Conservation (phyloP, 2,888 invertebrate genomes). For the Hypsopygia costalis region DNA sequence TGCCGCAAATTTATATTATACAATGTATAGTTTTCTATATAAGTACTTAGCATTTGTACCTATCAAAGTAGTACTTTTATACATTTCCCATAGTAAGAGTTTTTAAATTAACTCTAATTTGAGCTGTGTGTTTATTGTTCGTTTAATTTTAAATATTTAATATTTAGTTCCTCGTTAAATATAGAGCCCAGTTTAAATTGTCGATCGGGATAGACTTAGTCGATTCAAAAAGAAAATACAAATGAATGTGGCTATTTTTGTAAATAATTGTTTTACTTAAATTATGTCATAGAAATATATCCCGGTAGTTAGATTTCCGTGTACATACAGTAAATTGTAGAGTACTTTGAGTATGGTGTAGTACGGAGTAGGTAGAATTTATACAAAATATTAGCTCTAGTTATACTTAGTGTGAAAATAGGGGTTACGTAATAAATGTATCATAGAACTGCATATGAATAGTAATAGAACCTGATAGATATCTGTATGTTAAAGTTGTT, state of each 20-base stretch:
- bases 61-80: conserved; percentile 42
- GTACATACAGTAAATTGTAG: conserved; percentile 79
- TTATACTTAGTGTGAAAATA: conserved; percentile 54
- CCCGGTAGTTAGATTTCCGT: conserved; percentile 75
- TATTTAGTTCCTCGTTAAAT: conserved; percentile 46
- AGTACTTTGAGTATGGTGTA: conserved; percentile 63
- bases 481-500: conserved; percentile 46
- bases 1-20: conserved; percentile 1
- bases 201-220: conserved; percentile 46
- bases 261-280: conserved; percentile 76
- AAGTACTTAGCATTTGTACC: conserved; percentile 48
- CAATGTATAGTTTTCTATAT: conserved; percentile 16
- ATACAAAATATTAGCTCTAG: conserved; percentile 72
- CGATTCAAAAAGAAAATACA: conserved; percentile 53
- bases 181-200: conserved; percentile 25
- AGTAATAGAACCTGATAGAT: conserved; percentile 52
- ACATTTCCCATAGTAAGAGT: conserved; percentile 20
- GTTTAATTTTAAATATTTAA: conserved; percentile 23
- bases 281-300: conserved; percentile 74
- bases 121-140: conserved; percentile 38
- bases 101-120: conserved; percentile 27
- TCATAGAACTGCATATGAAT: conserved; percentile 55
- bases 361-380: conserved; percentile 72
- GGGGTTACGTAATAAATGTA: conserved; percentile 58
- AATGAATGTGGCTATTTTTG: conserved; percentile 74